Evolutionary conservation across 2,113 vertebrate species (phyloP).

Genomic region (Pelodiscus sinensis): DNA sequence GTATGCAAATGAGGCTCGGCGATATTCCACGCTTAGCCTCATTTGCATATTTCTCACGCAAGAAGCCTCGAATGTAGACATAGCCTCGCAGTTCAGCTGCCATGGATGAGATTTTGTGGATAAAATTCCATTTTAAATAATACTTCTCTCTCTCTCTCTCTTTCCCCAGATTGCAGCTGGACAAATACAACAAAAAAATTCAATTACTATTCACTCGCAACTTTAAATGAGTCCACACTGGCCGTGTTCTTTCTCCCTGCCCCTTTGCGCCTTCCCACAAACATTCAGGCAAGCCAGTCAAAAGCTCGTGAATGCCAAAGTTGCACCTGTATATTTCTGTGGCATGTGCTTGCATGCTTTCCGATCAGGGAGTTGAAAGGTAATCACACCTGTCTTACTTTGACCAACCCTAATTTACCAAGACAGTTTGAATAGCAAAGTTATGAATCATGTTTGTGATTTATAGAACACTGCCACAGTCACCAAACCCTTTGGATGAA

Average conservation of each 20-base stretch:
- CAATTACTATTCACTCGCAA: not conserved
- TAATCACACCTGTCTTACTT: not conserved
- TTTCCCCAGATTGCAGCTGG: not conserved
- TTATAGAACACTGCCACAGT: not conserved
- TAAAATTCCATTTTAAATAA: not conserved
- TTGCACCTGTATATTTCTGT: not conserved
- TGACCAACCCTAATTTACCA: not conserved
- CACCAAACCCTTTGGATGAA: not conserved
- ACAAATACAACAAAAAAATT: not conserved
- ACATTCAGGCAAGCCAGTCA: not conserved
- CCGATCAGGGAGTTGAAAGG: not conserved
- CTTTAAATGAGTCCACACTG: not conserved
- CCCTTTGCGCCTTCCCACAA: not conserved
- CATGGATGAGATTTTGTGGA: too few species aligned
- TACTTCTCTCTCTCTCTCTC: not conserved
- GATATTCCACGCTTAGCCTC: too few species aligned
- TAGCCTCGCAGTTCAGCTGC: too few species aligned
- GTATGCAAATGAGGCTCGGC: too few species aligned
- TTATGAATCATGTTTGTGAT: not conserved
- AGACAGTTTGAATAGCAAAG: not conserved
- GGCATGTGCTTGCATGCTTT: not conserved
- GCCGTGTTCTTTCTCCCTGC: not conserved
- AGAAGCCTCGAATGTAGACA: too few species aligned
- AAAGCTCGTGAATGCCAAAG: not conserved
- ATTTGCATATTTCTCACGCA: too few species aligned